Percentiles rank a stretch among this genome's conserved stretches.
phyloP scores from a whole-genome alignment of 2,888 invertebrate genomes.

The Amiota communis region DNA sequence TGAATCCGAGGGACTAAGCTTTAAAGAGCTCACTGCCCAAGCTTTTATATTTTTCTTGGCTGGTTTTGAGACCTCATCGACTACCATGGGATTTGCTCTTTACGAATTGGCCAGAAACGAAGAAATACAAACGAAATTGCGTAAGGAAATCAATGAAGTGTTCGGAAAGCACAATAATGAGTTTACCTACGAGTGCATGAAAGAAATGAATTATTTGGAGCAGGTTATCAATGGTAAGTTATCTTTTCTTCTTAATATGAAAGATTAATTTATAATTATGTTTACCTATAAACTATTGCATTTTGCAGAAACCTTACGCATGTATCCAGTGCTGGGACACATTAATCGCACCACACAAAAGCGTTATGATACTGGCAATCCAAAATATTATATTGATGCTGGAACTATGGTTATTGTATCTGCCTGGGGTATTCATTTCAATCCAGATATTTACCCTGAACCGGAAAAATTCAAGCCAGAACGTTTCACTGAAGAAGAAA shows the following conservation, averaged over 20 bases:
- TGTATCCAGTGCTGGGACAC: conserved; percentile 74
- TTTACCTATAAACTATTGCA: not conserved
- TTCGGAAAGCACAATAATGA: conserved; percentile 43
- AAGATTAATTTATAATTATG: not conserved
- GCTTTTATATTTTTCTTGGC: conserved; percentile 76
- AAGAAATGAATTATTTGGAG: conserved; percentile 54
- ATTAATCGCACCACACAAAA: conserved; percentile 72
- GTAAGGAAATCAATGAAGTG: conserved; percentile 46
- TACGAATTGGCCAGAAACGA: conserved; percentile 55
- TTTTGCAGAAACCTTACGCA: conserved; percentile 74
- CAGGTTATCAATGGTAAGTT: conserved; percentile 48
- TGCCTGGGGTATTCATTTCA: conserved; percentile 76
- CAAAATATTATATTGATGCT: conserved; percentile 73
- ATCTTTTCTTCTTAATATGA: not conserved
- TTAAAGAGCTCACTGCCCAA: conserved; percentile 75
- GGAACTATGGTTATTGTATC: conserved; percentile 72
- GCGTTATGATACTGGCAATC: conserved; percentile 52
- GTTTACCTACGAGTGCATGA: conserved; percentile 54
- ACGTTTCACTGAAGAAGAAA: conserved; percentile 76
- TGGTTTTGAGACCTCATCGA: conserved; percentile 76
- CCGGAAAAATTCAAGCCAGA: conserved; percentile 78
- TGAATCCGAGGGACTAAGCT: conserved; percentile 46
- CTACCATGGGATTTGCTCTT: conserved; percentile 73
- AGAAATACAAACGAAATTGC: conserved; percentile 47
- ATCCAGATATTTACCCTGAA: conserved; percentile 73